These are phyloP conservation scores for Erebia epiphron DNA, from an alignment of 2,888 invertebrate genomes.

Conservation along the genomic window DNA sequence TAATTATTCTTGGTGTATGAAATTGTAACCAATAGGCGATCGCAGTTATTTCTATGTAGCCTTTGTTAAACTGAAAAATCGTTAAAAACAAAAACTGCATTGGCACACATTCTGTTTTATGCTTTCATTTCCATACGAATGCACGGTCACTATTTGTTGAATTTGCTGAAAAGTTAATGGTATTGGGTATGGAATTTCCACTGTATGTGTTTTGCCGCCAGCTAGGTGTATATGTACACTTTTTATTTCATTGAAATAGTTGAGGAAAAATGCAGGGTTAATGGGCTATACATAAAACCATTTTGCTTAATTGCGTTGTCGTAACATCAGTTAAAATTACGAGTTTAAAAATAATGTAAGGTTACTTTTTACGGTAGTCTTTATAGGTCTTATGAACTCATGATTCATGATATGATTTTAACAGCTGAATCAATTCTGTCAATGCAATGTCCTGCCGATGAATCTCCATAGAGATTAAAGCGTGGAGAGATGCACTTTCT, in stretches of 20 bases:
- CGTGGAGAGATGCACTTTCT: too few species aligned
- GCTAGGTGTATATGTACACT: neutral
- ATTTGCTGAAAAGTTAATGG: neutral
- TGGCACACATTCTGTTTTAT: constrained; percentile 3
- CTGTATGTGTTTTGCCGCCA: neutral
- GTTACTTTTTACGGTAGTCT: too few species aligned
- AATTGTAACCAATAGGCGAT: neutral
- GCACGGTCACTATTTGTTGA: neutral
- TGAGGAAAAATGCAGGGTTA: too few species aligned
- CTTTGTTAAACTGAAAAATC: constrained; percentile 10
- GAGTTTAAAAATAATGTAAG: too few species aligned
- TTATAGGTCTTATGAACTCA: too few species aligned
- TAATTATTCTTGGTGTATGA: neutral
- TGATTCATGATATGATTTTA: too few species aligned
- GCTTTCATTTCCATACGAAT: constrained; percentile 10
- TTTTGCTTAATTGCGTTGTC: too few species aligned
- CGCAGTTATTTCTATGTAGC: neutral
- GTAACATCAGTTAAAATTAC: too few species aligned
- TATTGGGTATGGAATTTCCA: neutral
- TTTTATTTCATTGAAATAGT: neutral
- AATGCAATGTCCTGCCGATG: too few species aligned
- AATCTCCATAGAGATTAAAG: too few species aligned
- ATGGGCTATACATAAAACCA: too few species aligned
- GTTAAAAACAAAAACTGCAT: constrained; percentile 5
- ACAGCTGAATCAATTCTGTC: too few species aligned